A percentile compares a stretch with the other conserved stretches of the same genome.
phyloP scores from a whole-genome alignment of 2,888 invertebrate species.

The Limnephilus marmoratus region DNA sequence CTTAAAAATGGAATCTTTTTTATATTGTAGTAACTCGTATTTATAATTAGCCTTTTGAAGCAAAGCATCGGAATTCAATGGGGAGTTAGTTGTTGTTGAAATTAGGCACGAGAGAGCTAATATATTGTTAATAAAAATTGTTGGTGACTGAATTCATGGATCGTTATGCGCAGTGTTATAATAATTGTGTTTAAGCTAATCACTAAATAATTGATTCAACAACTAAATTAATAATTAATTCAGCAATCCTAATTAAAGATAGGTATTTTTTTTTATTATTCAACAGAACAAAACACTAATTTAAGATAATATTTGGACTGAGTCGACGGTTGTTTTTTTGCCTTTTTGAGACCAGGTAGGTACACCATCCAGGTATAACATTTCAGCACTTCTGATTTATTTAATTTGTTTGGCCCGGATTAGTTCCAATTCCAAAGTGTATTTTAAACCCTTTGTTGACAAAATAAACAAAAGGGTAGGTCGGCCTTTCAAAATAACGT shows the following conservation, averaged over 20 bases:
- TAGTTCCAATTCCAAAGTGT: neutral
- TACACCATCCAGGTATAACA: neutral
- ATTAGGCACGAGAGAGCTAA: too few relatives aligned
- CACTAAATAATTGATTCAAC: too few relatives aligned
- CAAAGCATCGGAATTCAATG: too few relatives aligned
- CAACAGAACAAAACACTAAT: neutral
- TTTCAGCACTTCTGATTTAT: conserved; percentile 43
- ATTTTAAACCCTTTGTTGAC: conserved; percentile 47
- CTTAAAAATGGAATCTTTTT: too few relatives aligned
- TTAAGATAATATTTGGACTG: neutral
- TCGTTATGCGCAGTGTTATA: too few relatives aligned
- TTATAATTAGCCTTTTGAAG: too few relatives aligned
- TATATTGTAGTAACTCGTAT: too few relatives aligned
- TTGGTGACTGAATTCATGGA: too few relatives aligned
- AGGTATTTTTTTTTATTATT: neutral
- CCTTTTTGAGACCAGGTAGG: neutral
- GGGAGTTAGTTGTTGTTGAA: too few relatives aligned
- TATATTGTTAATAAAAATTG: too few relatives aligned
- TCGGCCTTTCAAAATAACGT: conserved; percentile 29
- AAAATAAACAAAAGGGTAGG: conserved; percentile 53
- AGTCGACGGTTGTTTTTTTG: neutral
- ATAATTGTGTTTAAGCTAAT: neutral
- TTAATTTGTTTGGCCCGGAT: conserved; percentile 45
- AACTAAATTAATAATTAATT: too few relatives aligned
- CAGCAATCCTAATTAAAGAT: neutral